Conservation (phyloP, 2,113 vertebrate genomes). For the Notiomystis cincta region DNA sequence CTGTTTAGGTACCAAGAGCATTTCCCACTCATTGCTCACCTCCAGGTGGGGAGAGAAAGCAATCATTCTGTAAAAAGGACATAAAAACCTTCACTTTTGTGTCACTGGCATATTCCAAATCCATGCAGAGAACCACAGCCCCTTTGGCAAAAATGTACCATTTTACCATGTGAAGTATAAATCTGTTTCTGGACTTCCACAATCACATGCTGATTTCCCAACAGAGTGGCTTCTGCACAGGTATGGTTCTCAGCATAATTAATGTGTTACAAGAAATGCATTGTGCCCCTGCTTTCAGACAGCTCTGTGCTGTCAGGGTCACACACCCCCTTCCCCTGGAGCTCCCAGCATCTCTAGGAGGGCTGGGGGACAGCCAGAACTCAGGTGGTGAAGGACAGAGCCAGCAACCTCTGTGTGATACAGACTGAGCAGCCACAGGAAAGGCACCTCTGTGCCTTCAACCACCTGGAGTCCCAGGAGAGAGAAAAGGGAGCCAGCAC, state of each 20-base stretch:
- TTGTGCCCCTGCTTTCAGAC: neutral
- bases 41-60: neutral
- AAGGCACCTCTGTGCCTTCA: neutral
- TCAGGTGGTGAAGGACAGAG: neutral
- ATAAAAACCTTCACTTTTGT: neutral
- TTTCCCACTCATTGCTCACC: neutral
- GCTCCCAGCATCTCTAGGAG: neutral
- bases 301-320: neutral
- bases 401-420: neutral
- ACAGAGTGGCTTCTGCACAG: neutral
- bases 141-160: neutral
- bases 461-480: neutral
- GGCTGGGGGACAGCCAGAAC: neutral
- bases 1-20: neutral
- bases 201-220: neutral
- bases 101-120: neutral
- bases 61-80: neutral
- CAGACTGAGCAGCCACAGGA: neutral
- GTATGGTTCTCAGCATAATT: neutral
- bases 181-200: neutral
- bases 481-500: neutral
- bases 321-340: neutral
- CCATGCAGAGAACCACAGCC: neutral
- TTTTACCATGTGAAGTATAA: neutral
- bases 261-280: neutral